Percentiles rank a stretch among this genome's conserved stretches.
Evolutionary conservation across 2,888 invertebrate genomes (phyloP).

Genomic region (Pammene fasciana): DNA sequence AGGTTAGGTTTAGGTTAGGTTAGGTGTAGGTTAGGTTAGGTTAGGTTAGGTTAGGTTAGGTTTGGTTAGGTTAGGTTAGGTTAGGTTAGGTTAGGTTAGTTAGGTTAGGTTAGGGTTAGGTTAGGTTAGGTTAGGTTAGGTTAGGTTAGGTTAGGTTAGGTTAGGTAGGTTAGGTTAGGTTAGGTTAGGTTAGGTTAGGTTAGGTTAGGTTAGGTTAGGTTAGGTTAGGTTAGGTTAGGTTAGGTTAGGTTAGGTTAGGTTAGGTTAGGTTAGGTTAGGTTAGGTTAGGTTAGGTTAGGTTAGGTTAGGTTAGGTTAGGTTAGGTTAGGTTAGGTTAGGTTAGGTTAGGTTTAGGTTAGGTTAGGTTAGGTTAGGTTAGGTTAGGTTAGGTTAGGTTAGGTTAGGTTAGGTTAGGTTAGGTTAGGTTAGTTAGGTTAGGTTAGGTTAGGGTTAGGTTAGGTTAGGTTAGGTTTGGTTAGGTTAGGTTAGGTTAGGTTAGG

Average conservation of each 20-base stretch:
- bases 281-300: slow-evolving; percentile 41
- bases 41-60: slow-evolving; percentile 40
- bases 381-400: slow-evolving; percentile 8
- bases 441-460: slow-evolving; percentile 1
- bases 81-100: not conserved
- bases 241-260: slow-evolving; percentile 44
- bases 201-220: slow-evolving; percentile 45
- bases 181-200: slow-evolving; percentile 28
- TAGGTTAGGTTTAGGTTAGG: slow-evolving; percentile 2
- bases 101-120: slow-evolving; percentile 30
- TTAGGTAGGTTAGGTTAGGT: slow-evolving; percentile 41
- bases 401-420: not conserved
- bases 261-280: slow-evolving; percentile 44
- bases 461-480: slow-evolving; percentile 6
- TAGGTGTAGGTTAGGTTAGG: slow-evolving; percentile 42
- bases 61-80: slow-evolving; percentile 12
- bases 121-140: slow-evolving; percentile 38
- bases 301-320: slow-evolving; percentile 22
- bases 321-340: slow-evolving; percentile 7
- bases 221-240: slow-evolving; percentile 44
- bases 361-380: slow-evolving; percentile 10
- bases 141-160: slow-evolving; percentile 15
- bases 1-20: slow-evolving; percentile 41
- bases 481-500: slow-evolving; percentile 36
- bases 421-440: not conserved